phyloP scores from a whole-genome alignment of 2,888 invertebrate genomes.

The Latheticus oryzae region DNA sequence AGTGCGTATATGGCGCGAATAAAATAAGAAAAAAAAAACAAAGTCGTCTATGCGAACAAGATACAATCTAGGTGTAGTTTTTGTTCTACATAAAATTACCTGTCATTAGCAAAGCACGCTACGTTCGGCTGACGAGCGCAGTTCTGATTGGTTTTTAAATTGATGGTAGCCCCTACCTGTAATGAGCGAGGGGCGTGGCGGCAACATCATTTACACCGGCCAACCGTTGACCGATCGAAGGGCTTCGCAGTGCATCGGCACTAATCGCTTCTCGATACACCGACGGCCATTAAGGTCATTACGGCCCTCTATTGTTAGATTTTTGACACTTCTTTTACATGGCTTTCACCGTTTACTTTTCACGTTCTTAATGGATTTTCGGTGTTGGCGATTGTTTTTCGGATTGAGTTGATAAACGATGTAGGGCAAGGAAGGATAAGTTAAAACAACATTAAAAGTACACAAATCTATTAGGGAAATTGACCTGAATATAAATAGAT shows the following conservation, averaged over 20 bases:
- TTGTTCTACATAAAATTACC: constrained; percentile 61
- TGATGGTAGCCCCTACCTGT: constrained; percentile 66
- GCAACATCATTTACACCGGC: constrained; percentile 65
- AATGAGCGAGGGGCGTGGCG: constrained; percentile 65
- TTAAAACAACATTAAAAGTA: constrained; percentile 4
- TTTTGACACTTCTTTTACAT: constrained; percentile 57
- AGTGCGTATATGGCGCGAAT: constrained; percentile 21
- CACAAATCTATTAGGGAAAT: too few relatives aligned
- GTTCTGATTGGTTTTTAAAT: constrained; percentile 66
- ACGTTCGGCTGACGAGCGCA: constrained; percentile 60
- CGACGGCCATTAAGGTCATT: constrained; percentile 53
- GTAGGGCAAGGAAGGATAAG: too few relatives aligned
- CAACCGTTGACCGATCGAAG: constrained; percentile 63
- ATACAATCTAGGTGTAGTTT: constrained; percentile 58
- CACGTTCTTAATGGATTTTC: constrained; percentile 48
- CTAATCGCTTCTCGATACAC: constrained; percentile 64
- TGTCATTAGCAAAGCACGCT: constrained; percentile 60
- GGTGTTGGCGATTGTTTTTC: constrained; percentile 44
- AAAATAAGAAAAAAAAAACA: constrained; percentile 45
- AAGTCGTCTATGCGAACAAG: constrained; percentile 45
- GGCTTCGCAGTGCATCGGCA: constrained; percentile 53
- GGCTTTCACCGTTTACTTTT: constrained; percentile 44
- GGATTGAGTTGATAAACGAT: too few relatives aligned
- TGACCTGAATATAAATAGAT: too few relatives aligned
- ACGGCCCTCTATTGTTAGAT: constrained; percentile 52